Percentiles rank a stretch among this genome's conserved stretches.
phyloP scores from a whole-genome alignment of 2,113 vertebrate genomes.

The Chaetodon trifascialis region DNA sequence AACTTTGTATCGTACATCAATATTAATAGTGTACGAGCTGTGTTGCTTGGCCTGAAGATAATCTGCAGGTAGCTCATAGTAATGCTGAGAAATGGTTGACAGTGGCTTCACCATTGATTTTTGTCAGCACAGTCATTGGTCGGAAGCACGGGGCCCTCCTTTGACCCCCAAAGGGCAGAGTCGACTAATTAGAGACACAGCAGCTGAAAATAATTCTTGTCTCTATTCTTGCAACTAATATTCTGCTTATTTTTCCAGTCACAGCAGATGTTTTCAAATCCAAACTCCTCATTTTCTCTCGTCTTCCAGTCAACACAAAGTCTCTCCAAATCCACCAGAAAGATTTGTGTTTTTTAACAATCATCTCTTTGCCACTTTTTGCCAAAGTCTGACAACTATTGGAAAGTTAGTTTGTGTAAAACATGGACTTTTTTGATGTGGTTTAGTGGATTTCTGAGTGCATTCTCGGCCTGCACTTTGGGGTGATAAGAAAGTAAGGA shows the following conservation, averaged over 20 bases:
- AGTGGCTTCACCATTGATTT: conserved; percentile 20
- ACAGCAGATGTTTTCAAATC: not conserved
- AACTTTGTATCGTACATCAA: conserved; percentile 29
- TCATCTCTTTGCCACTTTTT: not conserved
- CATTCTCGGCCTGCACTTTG: conserved; percentile 19
- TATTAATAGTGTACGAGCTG: conserved; percentile 61
- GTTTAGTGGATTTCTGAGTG: conserved; percentile 25
- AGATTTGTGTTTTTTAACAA: not conserved
- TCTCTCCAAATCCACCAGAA: not conserved
- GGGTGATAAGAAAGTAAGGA: conserved; percentile 61
- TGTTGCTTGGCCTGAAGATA: conserved; percentile 46
- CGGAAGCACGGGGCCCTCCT: not conserved
- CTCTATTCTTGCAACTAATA: conserved; percentile 3
- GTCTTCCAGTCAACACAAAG: not conserved
- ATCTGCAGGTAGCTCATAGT: conserved; percentile 39
- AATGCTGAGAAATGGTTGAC: conserved; percentile 8
- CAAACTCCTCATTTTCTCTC: not conserved
- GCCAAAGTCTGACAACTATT: conserved; percentile 36
- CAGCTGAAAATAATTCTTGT: not conserved
- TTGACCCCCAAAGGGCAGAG: not conserved
- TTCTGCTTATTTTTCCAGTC: conserved; percentile 9
- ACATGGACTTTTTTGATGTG: conserved; percentile 20
- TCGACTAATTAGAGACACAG: conserved; percentile 47
- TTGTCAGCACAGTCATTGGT: conserved; percentile 23
- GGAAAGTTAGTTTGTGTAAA: conserved; percentile 27